phyloP scores from a whole-genome alignment of 2,888 invertebrate genomes.

The Torymus aiolomorphi region DNA sequence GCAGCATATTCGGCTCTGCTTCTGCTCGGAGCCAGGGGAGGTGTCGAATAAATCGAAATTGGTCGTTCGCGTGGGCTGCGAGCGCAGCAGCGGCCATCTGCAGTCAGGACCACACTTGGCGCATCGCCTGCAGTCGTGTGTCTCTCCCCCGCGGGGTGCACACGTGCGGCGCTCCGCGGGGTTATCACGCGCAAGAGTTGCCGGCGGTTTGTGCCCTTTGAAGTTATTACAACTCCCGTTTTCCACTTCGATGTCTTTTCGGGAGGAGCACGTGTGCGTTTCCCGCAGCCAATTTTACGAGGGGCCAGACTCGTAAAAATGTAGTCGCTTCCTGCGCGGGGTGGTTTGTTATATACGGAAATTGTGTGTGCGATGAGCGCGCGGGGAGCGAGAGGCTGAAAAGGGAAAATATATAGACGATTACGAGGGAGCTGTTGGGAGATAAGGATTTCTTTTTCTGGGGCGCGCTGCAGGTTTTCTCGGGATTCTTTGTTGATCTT shows the following conservation, averaged over 20 bases:
- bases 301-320: conserved; percentile 46
- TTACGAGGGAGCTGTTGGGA: too few relatives aligned
- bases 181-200: conserved; percentile 13
- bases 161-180: too few relatives aligned
- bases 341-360: conserved; percentile 15
- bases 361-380: neutral
- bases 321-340: conserved; percentile 44
- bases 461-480: too few relatives aligned
- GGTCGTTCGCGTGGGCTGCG: conserved; percentile 59
- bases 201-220: conserved; percentile 20
- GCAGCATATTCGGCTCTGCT: neutral
- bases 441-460: conserved; percentile 17
- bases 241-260: neutral
- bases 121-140: conserved; percentile 24
- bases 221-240: conserved; percentile 29
- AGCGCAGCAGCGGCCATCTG: too few relatives aligned
- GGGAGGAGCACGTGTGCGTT: conserved; percentile 1
- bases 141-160: neutral
- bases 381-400: neutral
- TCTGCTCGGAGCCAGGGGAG: conserved; percentile 66
- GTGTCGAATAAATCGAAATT: conserved; percentile 76
- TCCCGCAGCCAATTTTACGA: conserved; percentile 38
- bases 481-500: too few relatives aligned
- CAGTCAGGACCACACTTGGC: conserved; percentile 62
- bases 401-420: too few relatives aligned